These are phyloP conservation scores for Hydrotaea diabolus DNA, from an alignment of 2,888 invertebrate genomes.

Conservation along the genomic window DNA sequence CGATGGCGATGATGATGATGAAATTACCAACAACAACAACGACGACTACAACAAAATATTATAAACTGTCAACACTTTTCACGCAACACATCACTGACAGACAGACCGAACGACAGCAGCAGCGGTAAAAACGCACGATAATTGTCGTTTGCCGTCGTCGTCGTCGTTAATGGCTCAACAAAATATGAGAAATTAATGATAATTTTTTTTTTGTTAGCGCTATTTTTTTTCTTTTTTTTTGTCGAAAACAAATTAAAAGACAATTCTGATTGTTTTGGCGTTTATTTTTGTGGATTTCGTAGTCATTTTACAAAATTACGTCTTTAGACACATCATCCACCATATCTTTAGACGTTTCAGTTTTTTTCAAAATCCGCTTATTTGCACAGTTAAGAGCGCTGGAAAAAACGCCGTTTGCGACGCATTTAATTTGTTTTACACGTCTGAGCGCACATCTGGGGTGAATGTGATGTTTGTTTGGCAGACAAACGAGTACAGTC, in stretches of 20 bases:
- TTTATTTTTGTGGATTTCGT: neutral
- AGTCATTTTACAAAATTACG: constrained; percentile 15
- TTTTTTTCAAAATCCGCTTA: constrained; percentile 32
- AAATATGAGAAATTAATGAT: constrained; percentile 37
- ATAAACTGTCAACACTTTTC: constrained; percentile 69
- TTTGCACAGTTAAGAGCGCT: constrained; percentile 23
- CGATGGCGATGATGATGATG: constrained; percentile 37
- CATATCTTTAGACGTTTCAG: neutral
- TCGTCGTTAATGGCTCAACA: constrained; percentile 21
- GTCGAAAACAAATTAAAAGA: constrained; percentile 22
- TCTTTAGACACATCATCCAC: neutral
- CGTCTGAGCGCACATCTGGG: constrained; percentile 55
- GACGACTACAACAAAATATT: constrained; percentile 59
- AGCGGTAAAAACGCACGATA: neutral
- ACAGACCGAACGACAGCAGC: constrained; percentile 19
- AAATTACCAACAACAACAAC: constrained; percentile 51
- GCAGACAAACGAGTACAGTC: too few species aligned
- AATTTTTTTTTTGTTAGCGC: constrained; percentile 4
- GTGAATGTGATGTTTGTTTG: constrained; percentile 24
- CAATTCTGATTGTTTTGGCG: neutral
- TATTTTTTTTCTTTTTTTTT: neutral
- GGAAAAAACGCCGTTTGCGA: constrained; percentile 39
- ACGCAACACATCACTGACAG: constrained; percentile 61
- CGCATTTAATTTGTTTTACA: constrained; percentile 65
- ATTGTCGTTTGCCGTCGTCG: constrained; percentile 20